Percentiles rank a stretch among this genome's conserved stretches.
Conservation (phyloP, 1,140 invertebrate species). For the Potamilus streckersoni region DNA sequence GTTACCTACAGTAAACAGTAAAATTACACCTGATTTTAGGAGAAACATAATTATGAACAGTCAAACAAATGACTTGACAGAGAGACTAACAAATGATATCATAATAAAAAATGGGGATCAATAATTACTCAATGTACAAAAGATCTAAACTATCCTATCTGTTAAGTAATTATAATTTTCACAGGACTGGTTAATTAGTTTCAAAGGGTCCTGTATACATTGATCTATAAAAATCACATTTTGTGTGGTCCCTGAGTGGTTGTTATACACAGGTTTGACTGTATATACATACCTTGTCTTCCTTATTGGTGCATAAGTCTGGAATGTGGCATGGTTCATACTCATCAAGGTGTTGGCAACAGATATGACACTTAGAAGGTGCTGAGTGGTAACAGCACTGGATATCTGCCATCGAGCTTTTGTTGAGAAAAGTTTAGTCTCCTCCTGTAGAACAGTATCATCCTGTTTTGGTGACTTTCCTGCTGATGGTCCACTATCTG, state of each 20-base stretch:
- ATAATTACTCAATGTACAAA: no score
- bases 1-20: no score
- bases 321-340: constrained; percentile 95
- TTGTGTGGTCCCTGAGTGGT: neutral
- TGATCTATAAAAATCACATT: neutral
- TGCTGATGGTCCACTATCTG: neutral
- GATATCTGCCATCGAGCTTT: constrained; percentile 96
- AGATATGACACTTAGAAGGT: constrained; percentile 93
- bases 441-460: constrained; percentile 26
- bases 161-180: no score
- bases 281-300: constrained; percentile 17
- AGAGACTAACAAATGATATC: no score
- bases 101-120: no score
- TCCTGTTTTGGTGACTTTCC: neutral
- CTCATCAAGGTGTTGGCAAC: constrained; percentile 98
- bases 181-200: no score
- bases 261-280: neutral
- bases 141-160: no score
- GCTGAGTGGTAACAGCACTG: constrained; percentile 93
- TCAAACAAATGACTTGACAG: no score
- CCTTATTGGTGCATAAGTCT: constrained; percentile 35
- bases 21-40: no score
- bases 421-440: constrained; percentile 42
- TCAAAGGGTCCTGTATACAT: no score
- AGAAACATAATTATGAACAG: no score